Base-by-base conservation (phyloP, 2,888 invertebrate species). In the Pristionchus exspectatus region DNA sequence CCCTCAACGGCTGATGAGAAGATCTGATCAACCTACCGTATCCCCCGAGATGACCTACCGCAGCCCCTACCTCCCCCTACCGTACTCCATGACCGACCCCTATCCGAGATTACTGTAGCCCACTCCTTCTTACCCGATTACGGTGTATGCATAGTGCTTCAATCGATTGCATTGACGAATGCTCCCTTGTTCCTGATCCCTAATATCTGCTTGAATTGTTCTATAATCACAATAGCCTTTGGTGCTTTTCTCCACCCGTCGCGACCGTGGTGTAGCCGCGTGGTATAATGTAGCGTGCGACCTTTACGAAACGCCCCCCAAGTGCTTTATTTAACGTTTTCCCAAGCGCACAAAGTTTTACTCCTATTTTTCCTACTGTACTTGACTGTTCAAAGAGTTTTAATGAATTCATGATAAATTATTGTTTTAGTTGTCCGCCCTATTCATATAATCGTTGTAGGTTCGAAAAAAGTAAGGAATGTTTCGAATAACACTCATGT, bases 341-440 rank as follows among this genome's bases (percentile, higher is more conserved):
- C 18, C 27, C 12, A 38, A 21, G 16, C 27, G 5, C 74, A 81
- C n/a, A n/a, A n/a, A 81, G 81, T 81, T 81, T 81, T n/a, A 81
- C n/a, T 2, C 27, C 50, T 54, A 18, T 81, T 2, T 81, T 81
- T 44, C 24, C 27, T 16, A 24, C 38, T 74, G 38, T 81, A 81
- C 81, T 81, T 81, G 81, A 81, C 81, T 81, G 81, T 81, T 81
- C 50, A 54, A 81, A 81, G 81, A 27, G 54, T 81, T 50, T 50
- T 54, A 50, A 27, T 24, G 50, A 54, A 81, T 81, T 54, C 44
- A 50, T 50, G 81, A 81, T 81, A 81, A 81, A 81, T 44, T 81
- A 81, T 81, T 81, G 81, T 50, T 81, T 81, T 38, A 44, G 12
- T 69, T 69, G 30, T 50, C 44, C 10, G 44, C 44, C 0, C 0